These are phyloP conservation scores for Plestiodon gilberti DNA, from an alignment of 2,113 vertebrate genomes.

Conservation along the genomic window DNA sequence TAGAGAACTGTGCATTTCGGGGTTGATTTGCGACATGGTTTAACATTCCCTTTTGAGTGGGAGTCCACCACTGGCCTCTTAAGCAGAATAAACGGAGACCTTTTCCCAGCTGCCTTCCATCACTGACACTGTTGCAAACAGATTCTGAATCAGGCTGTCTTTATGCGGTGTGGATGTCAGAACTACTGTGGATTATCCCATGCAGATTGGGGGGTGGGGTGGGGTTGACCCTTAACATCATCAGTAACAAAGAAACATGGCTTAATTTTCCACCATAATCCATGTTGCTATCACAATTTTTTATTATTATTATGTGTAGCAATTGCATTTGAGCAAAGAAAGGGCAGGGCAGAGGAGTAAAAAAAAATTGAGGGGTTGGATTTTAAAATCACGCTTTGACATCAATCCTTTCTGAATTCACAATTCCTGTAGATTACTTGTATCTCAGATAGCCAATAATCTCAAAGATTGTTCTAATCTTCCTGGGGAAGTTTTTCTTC, in stretches of 20 bases:
- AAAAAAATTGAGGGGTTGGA: slow-evolving; percentile 43
- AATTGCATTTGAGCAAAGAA: neutral
- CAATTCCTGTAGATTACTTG: slow-evolving; percentile 68
- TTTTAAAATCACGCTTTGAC: slow-evolving; percentile 69
- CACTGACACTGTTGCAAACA: slow-evolving; percentile 60
- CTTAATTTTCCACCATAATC: neutral
- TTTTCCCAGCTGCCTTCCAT: slow-evolving; percentile 75
- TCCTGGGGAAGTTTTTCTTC: slow-evolving; percentile 63
- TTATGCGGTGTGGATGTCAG: slow-evolving; percentile 42
- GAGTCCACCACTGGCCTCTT: slow-evolving; percentile 66
- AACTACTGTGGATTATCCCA: slow-evolving; percentile 47
- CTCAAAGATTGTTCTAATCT: slow-evolving; percentile 73
- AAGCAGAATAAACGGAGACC: slow-evolving; percentile 54
- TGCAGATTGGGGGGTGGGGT: neutral
- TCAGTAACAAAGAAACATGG: slow-evolving; percentile 19
- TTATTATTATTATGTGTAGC: slow-evolving; percentile 14
- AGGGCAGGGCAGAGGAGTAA: neutral
- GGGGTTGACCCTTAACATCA: neutral
- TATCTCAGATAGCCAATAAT: slow-evolving; percentile 73
- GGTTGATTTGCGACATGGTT: slow-evolving; percentile 71
- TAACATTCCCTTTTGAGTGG: slow-evolving; percentile 59
- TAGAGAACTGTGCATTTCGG: slow-evolving; percentile 52
- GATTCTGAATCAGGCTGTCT: slow-evolving; percentile 35
- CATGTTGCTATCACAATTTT: slow-evolving; percentile 25
- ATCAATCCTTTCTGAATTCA: slow-evolving; percentile 66